phyloP scores from a whole-genome alignment of 2,888 invertebrate species.

The Diloba caeruleocephala region DNA sequence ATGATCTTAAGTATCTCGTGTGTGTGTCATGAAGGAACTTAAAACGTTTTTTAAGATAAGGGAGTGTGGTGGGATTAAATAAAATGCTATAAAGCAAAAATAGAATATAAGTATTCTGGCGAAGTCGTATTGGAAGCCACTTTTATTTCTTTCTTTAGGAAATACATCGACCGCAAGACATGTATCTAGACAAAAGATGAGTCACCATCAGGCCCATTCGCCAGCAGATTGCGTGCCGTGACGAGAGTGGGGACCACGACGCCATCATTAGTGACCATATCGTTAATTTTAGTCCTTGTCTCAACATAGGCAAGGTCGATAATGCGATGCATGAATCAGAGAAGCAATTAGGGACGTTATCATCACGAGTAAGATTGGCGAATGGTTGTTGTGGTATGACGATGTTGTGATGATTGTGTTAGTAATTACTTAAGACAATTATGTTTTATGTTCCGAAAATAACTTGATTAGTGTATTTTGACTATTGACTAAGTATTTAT shows the following conservation, averaged over 20 bases:
- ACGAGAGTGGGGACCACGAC: slow-evolving; percentile 55
- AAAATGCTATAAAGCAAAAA: no score
- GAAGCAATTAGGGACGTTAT: slow-evolving; percentile 54
- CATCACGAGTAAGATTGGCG: slow-evolving; percentile 49
- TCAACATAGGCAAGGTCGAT: slow-evolving; percentile 28
- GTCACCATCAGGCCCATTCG: slow-evolving; percentile 51
- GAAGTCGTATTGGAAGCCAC: no score
- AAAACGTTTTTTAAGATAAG: no score
- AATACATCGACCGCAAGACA: slow-evolving; percentile 10
- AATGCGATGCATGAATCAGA: slow-evolving; percentile 22
- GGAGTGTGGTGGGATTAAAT: no score
- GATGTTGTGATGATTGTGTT: slow-evolving; percentile 35
- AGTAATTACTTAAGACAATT: slow-evolving; percentile 21
- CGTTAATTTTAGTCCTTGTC: slow-evolving; percentile 39
- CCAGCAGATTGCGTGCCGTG: slow-evolving; percentile 52
- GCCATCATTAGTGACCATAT: slow-evolving; percentile 49
- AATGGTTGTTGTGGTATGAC: slow-evolving; percentile 31
- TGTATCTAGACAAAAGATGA: slow-evolving; percentile 47
- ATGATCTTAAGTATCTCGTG: no score
- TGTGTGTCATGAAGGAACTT: no score
- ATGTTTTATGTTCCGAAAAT: slow-evolving; percentile 27
- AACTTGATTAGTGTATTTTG: slow-evolving; percentile 2
- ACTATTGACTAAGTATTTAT: no score
- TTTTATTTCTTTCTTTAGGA: no score
- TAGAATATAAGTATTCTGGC: no score